phyloP scores from a whole-genome alignment of 1,140 invertebrate species.

The Conopomorpha cramerella region DNA sequence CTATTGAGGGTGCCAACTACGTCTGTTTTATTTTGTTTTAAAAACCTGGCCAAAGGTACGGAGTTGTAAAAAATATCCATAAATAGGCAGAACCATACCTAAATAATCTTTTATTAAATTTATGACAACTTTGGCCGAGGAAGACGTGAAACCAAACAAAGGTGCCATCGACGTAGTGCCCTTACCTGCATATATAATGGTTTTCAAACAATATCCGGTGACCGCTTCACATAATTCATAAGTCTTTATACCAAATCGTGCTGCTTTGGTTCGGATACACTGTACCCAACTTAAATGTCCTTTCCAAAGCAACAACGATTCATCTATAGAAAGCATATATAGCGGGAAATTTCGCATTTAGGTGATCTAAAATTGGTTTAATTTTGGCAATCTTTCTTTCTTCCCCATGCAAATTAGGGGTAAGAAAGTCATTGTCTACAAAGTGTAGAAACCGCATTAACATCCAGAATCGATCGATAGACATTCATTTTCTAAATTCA shows the following conservation, averaged over 20 bases:
- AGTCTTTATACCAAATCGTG: slow-evolving; percentile 15
- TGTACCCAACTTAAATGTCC: slow-evolving; percentile 12
- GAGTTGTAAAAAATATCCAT: slow-evolving; percentile 12
- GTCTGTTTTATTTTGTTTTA: slow-evolving; percentile 7
- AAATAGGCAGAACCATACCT: slow-evolving; percentile 6
- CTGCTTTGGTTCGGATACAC: slow-evolving; percentile 12
- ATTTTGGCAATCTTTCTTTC: slow-evolving; percentile 13
- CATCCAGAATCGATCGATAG: slow-evolving; percentile 7
- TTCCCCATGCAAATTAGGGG: background rate
- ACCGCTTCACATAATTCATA: slow-evolving; percentile 13
- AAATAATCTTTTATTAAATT: slow-evolving; percentile 10
- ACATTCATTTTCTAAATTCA: slow-evolving; percentile 11
- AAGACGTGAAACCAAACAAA: slow-evolving; percentile 7
- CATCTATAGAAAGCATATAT: slow-evolving; percentile 12
- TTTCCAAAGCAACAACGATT: slow-evolving; percentile 15
- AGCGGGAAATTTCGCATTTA: slow-evolving; percentile 11
- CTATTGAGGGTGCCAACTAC: slow-evolving; percentile 10
- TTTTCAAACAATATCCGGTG: slow-evolving; percentile 8
- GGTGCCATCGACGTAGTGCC: slow-evolving; percentile 1
- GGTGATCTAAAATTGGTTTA: slow-evolving; percentile 11
- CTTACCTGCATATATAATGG: slow-evolving; percentile 2
- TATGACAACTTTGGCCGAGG: slow-evolving; percentile 9
- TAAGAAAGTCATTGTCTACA: slow-evolving; percentile 7
- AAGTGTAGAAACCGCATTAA: slow-evolving; percentile 13
- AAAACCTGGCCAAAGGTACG: slow-evolving; percentile 5